Evolutionary conservation across 2,888 invertebrate species (phyloP).

Genomic region (Hemaris fuciformis): DNA sequence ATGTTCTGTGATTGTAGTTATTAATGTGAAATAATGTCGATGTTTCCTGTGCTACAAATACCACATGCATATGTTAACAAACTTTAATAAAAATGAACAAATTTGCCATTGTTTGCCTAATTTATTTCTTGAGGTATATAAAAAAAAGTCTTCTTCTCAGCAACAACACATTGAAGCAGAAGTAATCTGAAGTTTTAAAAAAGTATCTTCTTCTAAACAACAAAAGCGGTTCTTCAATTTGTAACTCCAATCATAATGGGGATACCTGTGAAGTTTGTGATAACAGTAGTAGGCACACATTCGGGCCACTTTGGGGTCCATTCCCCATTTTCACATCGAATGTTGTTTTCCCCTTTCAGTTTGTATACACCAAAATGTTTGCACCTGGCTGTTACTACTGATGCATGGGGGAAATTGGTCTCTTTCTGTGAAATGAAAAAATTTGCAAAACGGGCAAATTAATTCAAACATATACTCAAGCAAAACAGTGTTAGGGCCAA

Average conservation of each 20-base stretch:
- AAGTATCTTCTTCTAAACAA: neutral
- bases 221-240: neutral
- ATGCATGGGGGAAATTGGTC: constrained; percentile 89
- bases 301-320: constrained; percentile 90
- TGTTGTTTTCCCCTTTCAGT: constrained; percentile 87
- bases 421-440: constrained; percentile 59
- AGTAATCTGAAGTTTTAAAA: neutral
- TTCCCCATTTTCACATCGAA: constrained; percentile 90
- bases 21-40: too few species aligned
- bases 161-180: neutral
- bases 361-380: constrained; percentile 92
- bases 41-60: too few species aligned
- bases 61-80: too few species aligned
- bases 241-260: neutral
- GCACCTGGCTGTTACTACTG: constrained; percentile 88
- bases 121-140: neutral
- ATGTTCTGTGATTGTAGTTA: too few species aligned
- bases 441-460: neutral
- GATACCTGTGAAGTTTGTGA: constrained; percentile 92
- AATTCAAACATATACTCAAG: neutral
- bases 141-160: neutral
- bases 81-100: too few species aligned
- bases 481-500: neutral
- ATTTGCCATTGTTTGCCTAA: too few species aligned
- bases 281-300: constrained; percentile 91